Percentiles rank a stretch among this genome's conserved stretches.
These are phyloP conservation scores for Sigmodon hispidus DNA, from an alignment of 2,113 vertebrate genomes.

Conservation along the genomic window DNA sequence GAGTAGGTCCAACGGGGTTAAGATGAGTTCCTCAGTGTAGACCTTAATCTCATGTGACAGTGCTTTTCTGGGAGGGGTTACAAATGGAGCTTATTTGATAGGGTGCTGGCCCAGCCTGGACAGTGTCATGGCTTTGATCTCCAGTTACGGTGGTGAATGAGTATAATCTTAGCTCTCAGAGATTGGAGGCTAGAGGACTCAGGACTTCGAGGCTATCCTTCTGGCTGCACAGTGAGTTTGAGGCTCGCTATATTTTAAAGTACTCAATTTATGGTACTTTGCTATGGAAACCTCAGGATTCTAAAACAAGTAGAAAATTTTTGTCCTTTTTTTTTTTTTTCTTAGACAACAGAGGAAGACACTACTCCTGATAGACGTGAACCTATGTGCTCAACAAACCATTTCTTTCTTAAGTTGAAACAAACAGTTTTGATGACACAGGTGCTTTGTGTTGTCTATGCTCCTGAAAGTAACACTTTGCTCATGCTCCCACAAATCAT, in stretches of 20 bases:
- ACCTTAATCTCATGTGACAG: background rate
- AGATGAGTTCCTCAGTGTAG: background rate
- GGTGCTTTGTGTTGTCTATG: background rate
- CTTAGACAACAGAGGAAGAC: background rate
- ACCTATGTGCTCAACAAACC: background rate
- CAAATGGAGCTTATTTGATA: background rate
- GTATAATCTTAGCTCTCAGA: background rate
- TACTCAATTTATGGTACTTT: background rate
- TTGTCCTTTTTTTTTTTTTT: background rate
- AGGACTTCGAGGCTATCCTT: background rate
- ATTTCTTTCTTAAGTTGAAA: background rate
- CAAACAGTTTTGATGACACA: background rate
- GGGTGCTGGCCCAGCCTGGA: background rate
- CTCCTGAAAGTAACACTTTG: background rate
- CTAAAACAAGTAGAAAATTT: background rate
- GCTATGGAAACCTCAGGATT: background rate
- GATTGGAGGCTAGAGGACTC: background rate
- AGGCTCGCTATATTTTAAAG: background rate
- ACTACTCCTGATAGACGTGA: background rate
- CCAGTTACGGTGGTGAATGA: background rate
- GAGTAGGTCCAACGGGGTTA: background rate
- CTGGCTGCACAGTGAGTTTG: background rate
- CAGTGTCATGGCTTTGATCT: background rate
- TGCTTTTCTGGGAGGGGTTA: background rate
- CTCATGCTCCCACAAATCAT: background rate